Percentiles rank a stretch among this genome's conserved stretches.
Evolutionary conservation across 1,140 invertebrate species (phyloP).

Genomic region (Cotesia typhae): DNA sequence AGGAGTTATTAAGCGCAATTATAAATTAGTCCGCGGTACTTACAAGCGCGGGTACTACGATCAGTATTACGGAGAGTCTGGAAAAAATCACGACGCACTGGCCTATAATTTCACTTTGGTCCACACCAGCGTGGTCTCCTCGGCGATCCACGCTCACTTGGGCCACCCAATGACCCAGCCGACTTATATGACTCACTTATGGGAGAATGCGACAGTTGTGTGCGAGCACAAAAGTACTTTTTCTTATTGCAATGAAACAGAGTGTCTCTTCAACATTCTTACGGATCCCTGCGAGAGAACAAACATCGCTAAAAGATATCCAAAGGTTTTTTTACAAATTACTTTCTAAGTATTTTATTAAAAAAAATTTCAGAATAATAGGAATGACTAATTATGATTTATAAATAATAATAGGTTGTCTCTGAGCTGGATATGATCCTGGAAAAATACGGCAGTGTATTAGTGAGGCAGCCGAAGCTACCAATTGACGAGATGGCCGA

Average conservation of each 20-base stretch:
- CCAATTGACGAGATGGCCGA: slow-evolving; percentile 60
- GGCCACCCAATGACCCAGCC: slow-evolving; percentile 60
- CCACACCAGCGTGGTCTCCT: slow-evolving; percentile 52
- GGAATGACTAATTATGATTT: background rate
- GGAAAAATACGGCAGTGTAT: slow-evolving; percentile 53
- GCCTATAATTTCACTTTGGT: slow-evolving; percentile 50
- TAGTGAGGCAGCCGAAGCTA: slow-evolving; percentile 55
- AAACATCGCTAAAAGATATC: slow-evolving; percentile 67
- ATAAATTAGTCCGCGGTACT: slow-evolving; percentile 66
- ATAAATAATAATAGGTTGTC: slow-evolving; percentile 48
- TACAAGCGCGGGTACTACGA: slow-evolving; percentile 56
- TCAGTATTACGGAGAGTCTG: slow-evolving; percentile 52
- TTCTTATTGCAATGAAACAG: slow-evolving; percentile 59
- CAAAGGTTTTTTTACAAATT: slow-evolving; percentile 45
- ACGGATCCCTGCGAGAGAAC: slow-evolving; percentile 75
- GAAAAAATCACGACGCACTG: slow-evolving; percentile 46
- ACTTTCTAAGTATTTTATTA: background rate
- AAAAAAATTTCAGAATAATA: too few species aligned
- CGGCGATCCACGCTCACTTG: slow-evolving; percentile 55
- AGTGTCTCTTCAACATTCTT: slow-evolving; percentile 74
- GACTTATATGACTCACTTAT: slow-evolving; percentile 54
- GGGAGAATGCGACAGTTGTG: slow-evolving; percentile 57
- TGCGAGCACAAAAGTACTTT: slow-evolving; percentile 50
- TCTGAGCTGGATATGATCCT: slow-evolving; percentile 58
- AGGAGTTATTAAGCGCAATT: slow-evolving; percentile 59